Conservation (phyloP, 2,888 invertebrate species). For the Acanthosepion pharaonis region DNA sequence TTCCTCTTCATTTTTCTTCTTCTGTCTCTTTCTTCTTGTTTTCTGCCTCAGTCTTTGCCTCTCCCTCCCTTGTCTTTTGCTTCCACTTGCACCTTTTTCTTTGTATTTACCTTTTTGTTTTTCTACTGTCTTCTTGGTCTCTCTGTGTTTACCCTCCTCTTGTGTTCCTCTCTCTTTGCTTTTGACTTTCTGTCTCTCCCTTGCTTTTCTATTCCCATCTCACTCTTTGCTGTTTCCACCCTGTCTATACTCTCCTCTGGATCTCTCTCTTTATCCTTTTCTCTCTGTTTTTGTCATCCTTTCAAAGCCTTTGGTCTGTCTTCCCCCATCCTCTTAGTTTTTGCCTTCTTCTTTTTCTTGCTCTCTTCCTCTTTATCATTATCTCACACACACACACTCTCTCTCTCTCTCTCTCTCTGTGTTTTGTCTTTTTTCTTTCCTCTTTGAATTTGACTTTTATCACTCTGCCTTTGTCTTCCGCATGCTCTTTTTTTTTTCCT, state of each 20-base stretch:
- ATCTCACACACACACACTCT: no score
- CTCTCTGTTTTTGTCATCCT: background rate
- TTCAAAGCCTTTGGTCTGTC: no score
- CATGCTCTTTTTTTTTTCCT: background rate
- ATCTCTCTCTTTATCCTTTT: background rate
- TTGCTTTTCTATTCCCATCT: background rate
- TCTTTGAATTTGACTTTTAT: no score
- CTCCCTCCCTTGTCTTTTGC: background rate
- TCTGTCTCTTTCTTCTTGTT: background rate
- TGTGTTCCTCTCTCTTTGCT: background rate
- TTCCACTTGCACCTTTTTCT: background rate
- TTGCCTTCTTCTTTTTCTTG: no score
- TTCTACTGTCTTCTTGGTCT: background rate
- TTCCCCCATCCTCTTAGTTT: no score
- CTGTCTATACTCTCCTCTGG: background rate
- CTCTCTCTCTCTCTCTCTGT: no score
- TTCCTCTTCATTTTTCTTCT: no score
- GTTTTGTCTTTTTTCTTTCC: no score
- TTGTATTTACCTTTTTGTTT: background rate
- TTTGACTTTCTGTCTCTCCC: background rate
- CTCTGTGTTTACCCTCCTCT: background rate
- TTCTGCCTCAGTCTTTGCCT: background rate
- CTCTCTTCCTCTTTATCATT: no score
- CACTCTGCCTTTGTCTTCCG: no score
- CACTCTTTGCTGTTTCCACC: background rate